Base-by-base conservation (phyloP, 2,113 vertebrate genomes). In the Pseudois nayaur region DNA sequence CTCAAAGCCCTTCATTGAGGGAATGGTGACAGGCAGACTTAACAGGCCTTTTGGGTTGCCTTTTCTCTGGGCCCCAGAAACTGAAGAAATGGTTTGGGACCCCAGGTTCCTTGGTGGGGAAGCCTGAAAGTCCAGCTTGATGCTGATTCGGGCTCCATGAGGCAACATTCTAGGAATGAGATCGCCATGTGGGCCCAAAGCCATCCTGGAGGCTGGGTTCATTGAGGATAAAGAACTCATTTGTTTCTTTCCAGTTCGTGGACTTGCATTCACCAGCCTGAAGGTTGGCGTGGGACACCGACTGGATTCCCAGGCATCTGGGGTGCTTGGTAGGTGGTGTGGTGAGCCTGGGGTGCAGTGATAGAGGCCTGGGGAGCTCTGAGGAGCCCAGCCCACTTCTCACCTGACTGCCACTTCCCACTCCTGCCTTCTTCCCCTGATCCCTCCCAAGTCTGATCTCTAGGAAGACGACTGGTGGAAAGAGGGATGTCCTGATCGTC, bases 201-300 rank as follows among this genome's bases (percentile, higher is more conserved):
- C 52, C 19, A 54, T 93, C n/a, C 67, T 48, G 29, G 54, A 16
- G 74, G 40, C 76, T 79, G 25, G 48, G 36, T 62, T 23, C 31
- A 6, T 27, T 88, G 83, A 97, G 36, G 21, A 54, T 82, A 64
- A 50, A 82, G 45, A 43, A 31, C 25, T 76, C 12, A 3, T n/a
- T 40, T 85, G 6, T 97, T 91, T 97, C 13, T 96, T 89, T 98
- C 3, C 1, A 99, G 99, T 99, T 8, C 98, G 98, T 89, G 99
- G 99, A 93, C 99, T 99, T 8, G 98, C 97, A 82, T 99, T 99
- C 98, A 98, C 98, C 95, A 96, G 88, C 50, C 96, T 99, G 62
- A 98, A 96, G 96, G 97, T 99, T 3, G 99, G 99, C 67, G 99
- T 99, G 0, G 99, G 99, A 43, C 99, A 99, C 98, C 99, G 98